phyloP scores from a whole-genome alignment of 2,888 invertebrate species.

The Drosophila pullipes region DNA sequence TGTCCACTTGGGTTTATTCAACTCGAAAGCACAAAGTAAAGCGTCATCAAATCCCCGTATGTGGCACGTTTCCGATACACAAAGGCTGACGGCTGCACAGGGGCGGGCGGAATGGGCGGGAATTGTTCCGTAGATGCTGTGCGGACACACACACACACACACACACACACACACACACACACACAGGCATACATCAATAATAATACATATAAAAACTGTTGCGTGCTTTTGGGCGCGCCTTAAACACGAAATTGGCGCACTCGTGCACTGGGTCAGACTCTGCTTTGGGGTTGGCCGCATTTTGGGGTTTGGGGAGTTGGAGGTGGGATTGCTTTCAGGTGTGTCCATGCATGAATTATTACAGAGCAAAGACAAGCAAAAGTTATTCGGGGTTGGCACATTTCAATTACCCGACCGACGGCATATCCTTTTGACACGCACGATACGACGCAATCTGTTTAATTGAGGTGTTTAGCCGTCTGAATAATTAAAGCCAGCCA shows the following conservation, averaged over 20 bases:
- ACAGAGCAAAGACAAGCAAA: neutral
- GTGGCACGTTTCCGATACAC: conserved; percentile 52
- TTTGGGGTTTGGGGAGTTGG: neutral
- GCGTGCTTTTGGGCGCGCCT: conserved; percentile 71
- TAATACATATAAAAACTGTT: conserved; percentile 65
- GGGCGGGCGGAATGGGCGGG: neutral
- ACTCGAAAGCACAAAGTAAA: conserved; percentile 52
- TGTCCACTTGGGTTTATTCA: conserved; percentile 68
- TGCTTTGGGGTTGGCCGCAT: conserved; percentile 2
- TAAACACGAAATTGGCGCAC: conserved; percentile 68
- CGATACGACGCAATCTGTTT: conserved; percentile 67
- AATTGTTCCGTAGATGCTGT: conserved; percentile 59
- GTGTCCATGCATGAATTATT: conserved; percentile 63
- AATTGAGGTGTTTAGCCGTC: conserved; percentile 74
- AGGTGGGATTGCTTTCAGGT: conserved; percentile 36
- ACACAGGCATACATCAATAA: neutral
- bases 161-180: neutral
- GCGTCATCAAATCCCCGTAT: conserved; percentile 37
- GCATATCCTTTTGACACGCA: conserved; percentile 66
- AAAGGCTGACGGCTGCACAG: conserved; percentile 2
- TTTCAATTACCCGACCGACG: conserved; percentile 50
- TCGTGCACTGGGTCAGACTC: conserved; percentile 70
- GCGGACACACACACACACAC: conserved; percentile 5
- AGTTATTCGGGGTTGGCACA: conserved; percentile 28
- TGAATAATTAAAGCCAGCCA: conserved; percentile 66